phyloP scores from a whole-genome alignment of 2,113 vertebrate species.

The Pristiophorus japonicus region DNA sequence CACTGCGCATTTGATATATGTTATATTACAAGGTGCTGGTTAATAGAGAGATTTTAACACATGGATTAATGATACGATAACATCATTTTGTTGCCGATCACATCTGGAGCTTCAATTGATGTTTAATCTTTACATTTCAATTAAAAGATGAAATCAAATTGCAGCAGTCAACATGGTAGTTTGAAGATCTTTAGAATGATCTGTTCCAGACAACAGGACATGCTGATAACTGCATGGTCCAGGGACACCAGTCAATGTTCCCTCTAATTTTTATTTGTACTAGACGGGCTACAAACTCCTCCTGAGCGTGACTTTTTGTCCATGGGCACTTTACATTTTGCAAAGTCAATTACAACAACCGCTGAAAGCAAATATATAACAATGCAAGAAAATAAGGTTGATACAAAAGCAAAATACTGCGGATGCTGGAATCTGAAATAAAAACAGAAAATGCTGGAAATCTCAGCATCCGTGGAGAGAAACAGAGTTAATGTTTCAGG shows the following conservation, averaged over 20 bases:
- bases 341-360: no score
- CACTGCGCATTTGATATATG: no score
- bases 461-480: no score
- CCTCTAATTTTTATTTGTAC: background rate
- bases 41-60: background rate
- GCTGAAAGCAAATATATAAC: background rate
- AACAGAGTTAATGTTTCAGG: no score
- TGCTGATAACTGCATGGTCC: background rate
- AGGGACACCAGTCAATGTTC: background rate
- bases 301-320: background rate
- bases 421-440: no score
- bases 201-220: background rate
- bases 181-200: background rate
- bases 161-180: background rate
- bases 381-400: background rate
- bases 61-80: background rate
- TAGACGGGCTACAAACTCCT: background rate
- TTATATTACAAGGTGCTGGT: background rate
- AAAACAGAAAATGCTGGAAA: no score
- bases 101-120: background rate
- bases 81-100: background rate
- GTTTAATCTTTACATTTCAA: background rate
- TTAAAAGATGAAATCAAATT: background rate
- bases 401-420: no score
- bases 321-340: background rate